Evolutionary conservation across 1,140 invertebrate species (phyloP).

Genomic region (Physella acuta): DNA sequence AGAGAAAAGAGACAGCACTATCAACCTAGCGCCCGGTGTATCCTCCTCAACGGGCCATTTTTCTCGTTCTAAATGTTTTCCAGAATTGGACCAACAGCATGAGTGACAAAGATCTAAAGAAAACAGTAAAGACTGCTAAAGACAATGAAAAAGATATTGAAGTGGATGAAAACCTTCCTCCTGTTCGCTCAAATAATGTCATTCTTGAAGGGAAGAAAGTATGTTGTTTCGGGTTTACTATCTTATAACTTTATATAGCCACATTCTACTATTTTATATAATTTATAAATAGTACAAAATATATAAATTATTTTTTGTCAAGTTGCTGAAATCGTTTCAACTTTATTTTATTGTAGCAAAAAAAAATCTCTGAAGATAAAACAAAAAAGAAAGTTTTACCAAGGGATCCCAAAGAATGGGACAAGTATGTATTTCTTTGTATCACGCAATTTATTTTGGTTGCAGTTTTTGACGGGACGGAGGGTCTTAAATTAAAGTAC

Average conservation of each 20-base stretch:
- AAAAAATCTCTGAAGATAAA: constrained; percentile 3
- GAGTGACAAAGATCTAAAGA: constrained; percentile 29
- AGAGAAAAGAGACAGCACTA: no score
- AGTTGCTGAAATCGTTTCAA: no score
- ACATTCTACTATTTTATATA: background rate
- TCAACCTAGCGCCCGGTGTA: no score
- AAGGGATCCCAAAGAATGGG: constrained; percentile 46
- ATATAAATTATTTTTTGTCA: no score
- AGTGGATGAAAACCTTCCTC: constrained; percentile 36
- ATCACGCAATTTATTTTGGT: no score
- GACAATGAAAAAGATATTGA: constrained; percentile 11
- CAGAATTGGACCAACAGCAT: constrained; percentile 41
- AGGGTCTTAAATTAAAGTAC: no score
- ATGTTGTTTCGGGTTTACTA: background rate
- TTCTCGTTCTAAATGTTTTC: background rate
- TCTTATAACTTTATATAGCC: background rate
- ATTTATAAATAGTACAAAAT: background rate
- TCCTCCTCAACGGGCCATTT: no score
- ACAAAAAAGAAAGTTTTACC: constrained; percentile 33
- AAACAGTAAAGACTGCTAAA: background rate
- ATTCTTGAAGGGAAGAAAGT: constrained; percentile 25
- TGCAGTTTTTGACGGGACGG: no score
- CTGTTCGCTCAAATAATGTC: constrained; percentile 37
- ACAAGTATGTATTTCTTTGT: constrained; percentile 44
- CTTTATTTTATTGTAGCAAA: constrained; percentile 16